Base-by-base conservation (phyloP, 92 coral and sea anemone genomes). In the Porites evermanni region DNA sequence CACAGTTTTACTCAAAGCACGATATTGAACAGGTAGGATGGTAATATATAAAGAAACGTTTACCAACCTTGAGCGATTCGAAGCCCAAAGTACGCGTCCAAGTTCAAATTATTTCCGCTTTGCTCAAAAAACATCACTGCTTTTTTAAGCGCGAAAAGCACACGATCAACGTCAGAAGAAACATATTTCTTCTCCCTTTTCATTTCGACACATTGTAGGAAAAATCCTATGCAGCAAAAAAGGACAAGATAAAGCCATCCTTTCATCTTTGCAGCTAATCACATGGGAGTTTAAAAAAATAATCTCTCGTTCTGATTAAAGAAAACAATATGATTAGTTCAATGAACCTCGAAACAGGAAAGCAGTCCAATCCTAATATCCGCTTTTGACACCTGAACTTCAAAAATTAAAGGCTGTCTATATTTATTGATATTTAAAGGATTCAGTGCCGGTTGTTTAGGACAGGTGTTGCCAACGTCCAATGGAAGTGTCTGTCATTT, bases 61-160 rank as follows among this genome's bases (percentile, higher is more conserved):
- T 67, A 71, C 95, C 60, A 50, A 94, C 98, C 98, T 92, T 94
- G 87, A 11, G 98, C 89, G 13, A 94, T 69, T n/a, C 95, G 92
- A 4, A 94, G 69, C 16, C 95, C 98, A 80, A 92, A 86, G 70
- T 86, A 83, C 2, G 93, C 93, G 32, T 94, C 98, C 74, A 94
- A 79, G 86, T 94, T 94, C 63, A 94, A 82, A 74, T 56, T 78
- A 7, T 87, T 67, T n/a, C 84, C 78, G 60, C 89, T 79, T 23
- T 87, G 75, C 21, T 88, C 85, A 67, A 80, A 88, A 88, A 89
- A 94, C 26, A 81, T 84, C 52, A 91, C 50, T 2, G 79, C 89
- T 70, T 71, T 89, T 59, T 87, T 77, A 5, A 94, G 56, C 9
- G 95, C 90, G 2, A n/a, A 20, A 2, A 81, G 16, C 69, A 81